Evolutionary conservation across 2,888 invertebrate species (phyloP).

Genomic region (Drosophila testacea): DNA sequence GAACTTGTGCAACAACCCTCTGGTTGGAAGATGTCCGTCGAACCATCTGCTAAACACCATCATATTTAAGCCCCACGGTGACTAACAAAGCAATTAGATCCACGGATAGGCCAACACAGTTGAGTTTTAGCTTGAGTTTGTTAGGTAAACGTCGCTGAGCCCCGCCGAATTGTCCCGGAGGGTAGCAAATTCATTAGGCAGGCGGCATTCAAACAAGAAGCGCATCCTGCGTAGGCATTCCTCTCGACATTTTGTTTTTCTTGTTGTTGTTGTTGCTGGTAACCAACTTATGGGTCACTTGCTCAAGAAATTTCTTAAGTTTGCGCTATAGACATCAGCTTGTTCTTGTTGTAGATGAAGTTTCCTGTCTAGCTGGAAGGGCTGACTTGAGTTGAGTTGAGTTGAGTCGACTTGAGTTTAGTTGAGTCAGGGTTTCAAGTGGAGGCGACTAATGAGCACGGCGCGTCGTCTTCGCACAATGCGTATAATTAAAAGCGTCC

Average conservation of each 20-base stretch:
- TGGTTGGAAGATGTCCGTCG: background rate
- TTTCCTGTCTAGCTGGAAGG: slow-evolving; percentile 48
- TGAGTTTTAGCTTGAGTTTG: slow-evolving; percentile 58
- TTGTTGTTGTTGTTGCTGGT: slow-evolving; percentile 35
- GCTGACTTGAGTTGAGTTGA: slow-evolving; percentile 13
- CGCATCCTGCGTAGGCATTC: slow-evolving; percentile 44
- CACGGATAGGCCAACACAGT: slow-evolving; percentile 64
- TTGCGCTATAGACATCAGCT: slow-evolving; percentile 55
- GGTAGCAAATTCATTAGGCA: slow-evolving; percentile 75
- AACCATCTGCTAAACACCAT: slow-evolving; percentile 41
- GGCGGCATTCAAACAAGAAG: slow-evolving; percentile 29
- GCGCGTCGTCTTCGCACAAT: slow-evolving; percentile 59
- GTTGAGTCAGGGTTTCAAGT: background rate
- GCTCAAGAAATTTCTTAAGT: slow-evolving; percentile 63
- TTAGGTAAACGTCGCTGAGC: slow-evolving; percentile 65
- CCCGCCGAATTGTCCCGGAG: slow-evolving; percentile 20
- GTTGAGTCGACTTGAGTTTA: slow-evolving; percentile 2
- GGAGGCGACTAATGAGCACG: slow-evolving; percentile 66
- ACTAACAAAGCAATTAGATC: slow-evolving; percentile 79
- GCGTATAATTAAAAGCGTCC: slow-evolving; percentile 78
- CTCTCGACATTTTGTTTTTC: slow-evolving; percentile 32
- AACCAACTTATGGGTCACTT: slow-evolving; percentile 73
- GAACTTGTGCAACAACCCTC: slow-evolving; percentile 32
- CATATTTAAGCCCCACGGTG: slow-evolving; percentile 67
- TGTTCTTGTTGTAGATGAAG: slow-evolving; percentile 46